Conservation (phyloP, 2,888 invertebrate species). For the Harpalus rubripes region DNA sequence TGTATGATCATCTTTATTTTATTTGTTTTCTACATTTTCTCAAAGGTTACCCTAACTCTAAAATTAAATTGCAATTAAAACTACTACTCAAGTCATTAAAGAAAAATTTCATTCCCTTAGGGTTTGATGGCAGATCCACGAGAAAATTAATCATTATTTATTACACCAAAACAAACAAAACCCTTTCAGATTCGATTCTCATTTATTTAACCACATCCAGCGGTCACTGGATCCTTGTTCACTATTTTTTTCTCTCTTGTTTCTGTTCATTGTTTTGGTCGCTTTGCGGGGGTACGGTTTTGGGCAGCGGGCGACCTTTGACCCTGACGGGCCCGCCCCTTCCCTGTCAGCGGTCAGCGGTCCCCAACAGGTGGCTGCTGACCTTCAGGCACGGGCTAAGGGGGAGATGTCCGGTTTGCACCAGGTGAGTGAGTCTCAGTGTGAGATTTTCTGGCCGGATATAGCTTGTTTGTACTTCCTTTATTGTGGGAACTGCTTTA, state of each 20-base stretch:
- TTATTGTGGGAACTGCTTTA: conserved; percentile 30
- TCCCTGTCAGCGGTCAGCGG: conserved; percentile 31
- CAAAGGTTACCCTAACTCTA: background rate
- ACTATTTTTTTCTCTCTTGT: conserved; percentile 46
- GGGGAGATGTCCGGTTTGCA: conserved; percentile 42
- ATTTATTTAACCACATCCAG: conserved; percentile 51
- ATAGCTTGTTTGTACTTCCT: conserved; percentile 53
- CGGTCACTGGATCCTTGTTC: conserved; percentile 42
- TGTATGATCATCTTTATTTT: no score
- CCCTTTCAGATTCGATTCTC: conserved; percentile 42
- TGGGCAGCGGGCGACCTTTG: conserved; percentile 28
- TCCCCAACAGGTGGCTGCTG: conserved; percentile 34
- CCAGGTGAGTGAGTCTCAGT: background rate
- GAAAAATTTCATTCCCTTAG: conserved; percentile 10
- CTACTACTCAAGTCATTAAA: background rate
- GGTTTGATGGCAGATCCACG: conserved; percentile 8
- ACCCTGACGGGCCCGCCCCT: conserved; percentile 32
- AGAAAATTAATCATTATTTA: conserved; percentile 42
- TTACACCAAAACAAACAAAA: conserved; percentile 43
- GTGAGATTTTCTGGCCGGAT: conserved; percentile 40
- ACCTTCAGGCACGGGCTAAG: conserved; percentile 34
- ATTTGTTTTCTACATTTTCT: no score
- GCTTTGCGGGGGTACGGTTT: conserved; percentile 17
- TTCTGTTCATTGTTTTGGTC: conserved; percentile 21
- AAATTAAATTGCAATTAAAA: conserved; percentile 22